Evolutionary conservation across 2,888 invertebrate species (phyloP).

Genomic region (Aphidoletes aphidimyza): DNA sequence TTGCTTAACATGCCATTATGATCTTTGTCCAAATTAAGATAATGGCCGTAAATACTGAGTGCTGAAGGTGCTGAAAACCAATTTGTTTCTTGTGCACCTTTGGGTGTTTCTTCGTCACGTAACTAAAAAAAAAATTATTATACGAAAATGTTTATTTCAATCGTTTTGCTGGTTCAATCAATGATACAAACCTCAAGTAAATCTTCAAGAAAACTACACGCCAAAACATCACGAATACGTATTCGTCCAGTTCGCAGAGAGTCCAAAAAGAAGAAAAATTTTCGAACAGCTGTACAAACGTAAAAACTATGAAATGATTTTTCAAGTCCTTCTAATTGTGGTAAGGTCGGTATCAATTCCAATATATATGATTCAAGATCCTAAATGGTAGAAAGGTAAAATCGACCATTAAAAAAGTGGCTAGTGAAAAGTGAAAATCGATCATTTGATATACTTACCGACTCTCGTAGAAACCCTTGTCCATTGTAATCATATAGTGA

Average conservation of each 20-base stretch:
- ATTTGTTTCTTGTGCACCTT: constrained; percentile 86
- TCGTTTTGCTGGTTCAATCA: background rate
- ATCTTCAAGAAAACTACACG: constrained; percentile 92
- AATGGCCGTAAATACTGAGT: constrained; percentile 91
- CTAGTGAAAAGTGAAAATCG: constrained; percentile 60
- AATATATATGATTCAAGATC: constrained; percentile 95
- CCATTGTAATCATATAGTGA: constrained; percentile 94
- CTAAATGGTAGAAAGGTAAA: too few species aligned
- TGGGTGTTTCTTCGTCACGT: constrained; percentile 84
- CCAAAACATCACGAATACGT: constrained; percentile 89
- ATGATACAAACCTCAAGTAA: constrained; percentile 74
- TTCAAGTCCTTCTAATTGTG: constrained; percentile 89
- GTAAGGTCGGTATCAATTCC: constrained; percentile 91
- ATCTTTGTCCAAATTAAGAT: constrained; percentile 91
- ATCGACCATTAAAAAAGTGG: too few species aligned
- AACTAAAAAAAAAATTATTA: constrained; percentile 67
- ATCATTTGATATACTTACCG: constrained; percentile 67
- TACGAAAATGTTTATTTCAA: background rate
- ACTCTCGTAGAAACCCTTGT: constrained; percentile 87
- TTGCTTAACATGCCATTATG: constrained; percentile 96
- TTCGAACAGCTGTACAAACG: constrained; percentile 93
- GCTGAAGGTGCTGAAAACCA: constrained; percentile 93
- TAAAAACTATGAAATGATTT: constrained; percentile 96
- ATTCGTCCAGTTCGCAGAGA: constrained; percentile 88
- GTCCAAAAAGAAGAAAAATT: constrained; percentile 96